Conservation (phyloP, 2,888 invertebrate genomes). For the Xanthostigma xanthostigma region DNA sequence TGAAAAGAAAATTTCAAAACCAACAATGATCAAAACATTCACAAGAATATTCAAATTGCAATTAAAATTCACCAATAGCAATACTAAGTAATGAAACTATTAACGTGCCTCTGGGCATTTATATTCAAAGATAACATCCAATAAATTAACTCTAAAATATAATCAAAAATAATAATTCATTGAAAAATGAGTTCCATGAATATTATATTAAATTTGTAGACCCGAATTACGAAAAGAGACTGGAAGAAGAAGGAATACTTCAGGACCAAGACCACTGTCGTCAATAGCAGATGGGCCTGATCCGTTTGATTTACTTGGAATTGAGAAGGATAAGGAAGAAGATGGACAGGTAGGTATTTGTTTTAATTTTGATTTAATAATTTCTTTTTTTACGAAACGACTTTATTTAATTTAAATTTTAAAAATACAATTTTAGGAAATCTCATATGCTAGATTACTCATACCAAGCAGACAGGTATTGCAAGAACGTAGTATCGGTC, state of each 20-base stretch:
- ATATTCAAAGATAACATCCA: too few relatives aligned
- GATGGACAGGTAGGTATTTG: conserved; percentile 53
- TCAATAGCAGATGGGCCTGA: conserved; percentile 70
- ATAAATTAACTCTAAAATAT: not conserved
- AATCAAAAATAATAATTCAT: not conserved
- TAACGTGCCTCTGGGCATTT: too few relatives aligned
- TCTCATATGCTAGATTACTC: conserved; percentile 75
- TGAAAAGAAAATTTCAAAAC: too few relatives aligned
- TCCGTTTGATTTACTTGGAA: conserved; percentile 72
- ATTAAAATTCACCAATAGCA: too few relatives aligned
- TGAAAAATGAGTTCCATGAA: not conserved
- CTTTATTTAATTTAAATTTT: too few relatives aligned
- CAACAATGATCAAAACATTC: too few relatives aligned
- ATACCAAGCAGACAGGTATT: conserved; percentile 52
- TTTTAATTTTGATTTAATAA: not conserved
- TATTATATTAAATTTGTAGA: conserved; percentile 21
- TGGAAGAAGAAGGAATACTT: conserved; percentile 63
- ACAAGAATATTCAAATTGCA: too few relatives aligned
- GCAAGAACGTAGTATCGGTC: conserved; percentile 22
- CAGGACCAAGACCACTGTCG: conserved; percentile 69
- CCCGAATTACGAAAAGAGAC: conserved; percentile 55
- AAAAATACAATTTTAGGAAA: conserved; percentile 39
- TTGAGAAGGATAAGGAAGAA: conserved; percentile 48
- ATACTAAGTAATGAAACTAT: too few relatives aligned
- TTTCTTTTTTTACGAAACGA: not conserved